Percentiles rank a stretch among this genome's conserved stretches.
Conservation (phyloP, 2,113 vertebrate species). For the Lanius ludovicianus region DNA sequence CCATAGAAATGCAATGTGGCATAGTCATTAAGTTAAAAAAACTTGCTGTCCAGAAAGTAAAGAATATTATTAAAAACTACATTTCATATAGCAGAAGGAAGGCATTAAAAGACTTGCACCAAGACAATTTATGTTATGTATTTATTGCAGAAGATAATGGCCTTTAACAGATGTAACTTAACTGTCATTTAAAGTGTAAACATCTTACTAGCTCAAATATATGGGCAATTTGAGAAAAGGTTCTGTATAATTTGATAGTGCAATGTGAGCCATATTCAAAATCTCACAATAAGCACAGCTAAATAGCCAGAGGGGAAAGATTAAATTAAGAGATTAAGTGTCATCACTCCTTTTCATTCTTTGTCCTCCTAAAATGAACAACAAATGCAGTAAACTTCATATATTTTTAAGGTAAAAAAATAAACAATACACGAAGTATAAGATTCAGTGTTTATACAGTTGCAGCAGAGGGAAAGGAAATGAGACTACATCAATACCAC, state of each 20-base stretch:
- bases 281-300: background rate
- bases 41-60: background rate
- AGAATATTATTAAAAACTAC: background rate
- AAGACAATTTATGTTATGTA: background rate
- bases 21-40: background rate
- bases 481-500: background rate
- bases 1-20: background rate
- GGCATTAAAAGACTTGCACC: background rate
- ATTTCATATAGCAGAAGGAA: background rate
- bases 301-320: background rate
- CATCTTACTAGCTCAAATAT: background rate
- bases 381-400: background rate
- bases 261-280: background rate
- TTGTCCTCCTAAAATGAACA: background rate
- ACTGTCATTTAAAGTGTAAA: background rate
- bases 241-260: background rate
- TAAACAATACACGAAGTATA: background rate
- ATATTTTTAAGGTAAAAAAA: background rate
- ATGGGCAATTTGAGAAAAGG: background rate
- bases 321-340: slow-evolving; percentile 1
- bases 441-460: background rate
- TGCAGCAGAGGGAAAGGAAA: slow-evolving; percentile 16
- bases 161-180: background rate
- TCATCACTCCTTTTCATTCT: background rate
- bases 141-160: background rate